Conservation (phyloP, 1,140 invertebrate genomes). For the Trichonephila clavata region DNA sequence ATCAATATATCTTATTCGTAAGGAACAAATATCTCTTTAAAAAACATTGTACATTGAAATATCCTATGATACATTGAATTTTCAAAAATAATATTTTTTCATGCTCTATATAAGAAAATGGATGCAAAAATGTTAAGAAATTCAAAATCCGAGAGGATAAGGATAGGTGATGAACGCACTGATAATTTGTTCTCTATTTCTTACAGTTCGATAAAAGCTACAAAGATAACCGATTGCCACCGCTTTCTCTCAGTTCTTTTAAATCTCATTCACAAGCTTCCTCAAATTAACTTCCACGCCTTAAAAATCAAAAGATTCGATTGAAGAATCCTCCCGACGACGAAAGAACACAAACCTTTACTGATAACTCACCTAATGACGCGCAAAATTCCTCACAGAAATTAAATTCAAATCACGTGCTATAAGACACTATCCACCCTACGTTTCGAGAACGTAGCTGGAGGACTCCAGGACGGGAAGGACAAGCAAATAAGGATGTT, state of each 20-base stretch:
- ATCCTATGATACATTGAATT: too few relatives aligned
- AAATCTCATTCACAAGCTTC: not conserved
- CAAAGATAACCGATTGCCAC: too few relatives aligned
- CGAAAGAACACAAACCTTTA: not conserved
- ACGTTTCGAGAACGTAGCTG: not conserved
- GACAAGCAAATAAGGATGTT: conserved; percentile 53
- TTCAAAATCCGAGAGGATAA: too few relatives aligned
- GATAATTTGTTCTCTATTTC: too few relatives aligned
- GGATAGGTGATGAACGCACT: too few relatives aligned
- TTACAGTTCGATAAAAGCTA: too few relatives aligned
- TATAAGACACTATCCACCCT: not conserved
- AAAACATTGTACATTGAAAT: too few relatives aligned
- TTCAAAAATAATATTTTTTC: too few relatives aligned
- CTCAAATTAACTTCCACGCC: not conserved
- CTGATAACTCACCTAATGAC: conserved; percentile 53
- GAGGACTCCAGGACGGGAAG: not conserved
- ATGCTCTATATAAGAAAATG: too few relatives aligned
- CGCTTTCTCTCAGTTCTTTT: not conserved
- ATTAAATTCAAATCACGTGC: conserved; percentile 74
- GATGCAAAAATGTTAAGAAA: too few relatives aligned
- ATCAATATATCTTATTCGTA: too few relatives aligned
- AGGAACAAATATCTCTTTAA: too few relatives aligned
- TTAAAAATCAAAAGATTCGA: not conserved
- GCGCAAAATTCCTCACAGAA: conserved; percentile 64
- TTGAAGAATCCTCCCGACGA: not conserved